Evolutionary conservation across 2,888 invertebrate genomes (phyloP).

Genomic region (Hemicrepidius hirtus): DNA sequence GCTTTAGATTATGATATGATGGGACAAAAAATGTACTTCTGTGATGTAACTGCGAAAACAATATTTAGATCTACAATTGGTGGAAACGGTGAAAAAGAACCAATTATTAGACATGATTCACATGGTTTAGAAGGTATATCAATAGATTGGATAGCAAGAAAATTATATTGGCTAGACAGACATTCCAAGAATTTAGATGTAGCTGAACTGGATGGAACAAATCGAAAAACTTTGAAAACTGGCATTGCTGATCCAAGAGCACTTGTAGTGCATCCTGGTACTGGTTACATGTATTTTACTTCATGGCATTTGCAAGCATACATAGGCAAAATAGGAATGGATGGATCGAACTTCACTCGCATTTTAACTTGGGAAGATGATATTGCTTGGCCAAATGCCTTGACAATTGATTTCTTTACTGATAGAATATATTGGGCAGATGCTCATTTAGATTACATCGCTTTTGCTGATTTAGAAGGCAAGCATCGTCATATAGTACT

Average conservation of each 20-base stretch:
- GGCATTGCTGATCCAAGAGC: conserved; percentile 96
- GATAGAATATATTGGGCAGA: conserved; percentile 98
- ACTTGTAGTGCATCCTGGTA: conserved; percentile 95
- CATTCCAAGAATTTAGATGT: conserved; percentile 97
- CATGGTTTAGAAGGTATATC: conserved; percentile 98
- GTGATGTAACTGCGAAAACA: conserved; percentile 96
- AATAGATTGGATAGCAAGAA: conserved; percentile 96
- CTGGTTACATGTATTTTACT: conserved; percentile 94
- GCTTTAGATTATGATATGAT: conserved; percentile 94
- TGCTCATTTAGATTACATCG: conserved; percentile 98
- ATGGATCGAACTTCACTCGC: conserved; percentile 91
- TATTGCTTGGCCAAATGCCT: conserved; percentile 98
- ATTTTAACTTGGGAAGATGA: conserved; percentile 95
- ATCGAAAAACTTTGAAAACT: conserved; percentile 90
- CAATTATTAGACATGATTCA: conserved; percentile 93
- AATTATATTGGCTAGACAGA: conserved; percentile 97
- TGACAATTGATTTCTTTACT: conserved; percentile 97
- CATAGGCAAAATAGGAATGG: conserved; percentile 98
- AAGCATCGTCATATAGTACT: conserved; percentile 88
- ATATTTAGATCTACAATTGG: conserved; percentile 85
- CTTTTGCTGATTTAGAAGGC: conserved; percentile 95
- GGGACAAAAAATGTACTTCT: conserved; percentile 93
- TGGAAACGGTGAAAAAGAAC: conserved; percentile 81
- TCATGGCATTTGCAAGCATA: conserved; percentile 98
- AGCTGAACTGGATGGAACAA: conserved; percentile 93